A percentile compares a stretch with the other conserved stretches of the same genome.
phyloP scores from a whole-genome alignment of 2,888 invertebrate species.

The Polyommatus iphigenia region DNA sequence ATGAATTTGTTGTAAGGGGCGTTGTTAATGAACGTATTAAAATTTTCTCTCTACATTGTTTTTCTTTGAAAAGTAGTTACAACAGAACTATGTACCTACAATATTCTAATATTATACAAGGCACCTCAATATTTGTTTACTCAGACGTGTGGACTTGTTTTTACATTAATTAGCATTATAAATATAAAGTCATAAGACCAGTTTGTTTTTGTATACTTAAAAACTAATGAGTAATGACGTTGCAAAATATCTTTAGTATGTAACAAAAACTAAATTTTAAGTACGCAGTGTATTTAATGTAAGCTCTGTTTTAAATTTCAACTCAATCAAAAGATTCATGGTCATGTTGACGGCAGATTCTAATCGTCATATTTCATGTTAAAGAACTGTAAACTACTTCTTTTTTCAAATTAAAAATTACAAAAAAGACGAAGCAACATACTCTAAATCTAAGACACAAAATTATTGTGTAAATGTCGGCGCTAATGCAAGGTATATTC shows the following conservation, averaged over 20 bases:
- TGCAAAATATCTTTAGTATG: background rate
- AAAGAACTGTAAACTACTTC: no score
- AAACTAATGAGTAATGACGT: background rate
- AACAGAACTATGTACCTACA: no score
- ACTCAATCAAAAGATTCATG: background rate
- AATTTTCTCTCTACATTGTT: background rate
- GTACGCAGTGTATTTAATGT: background rate
- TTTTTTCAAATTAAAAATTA: no score
- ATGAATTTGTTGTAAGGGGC: conserved; percentile 30
- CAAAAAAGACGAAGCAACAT: no score
- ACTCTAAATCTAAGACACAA: no score
- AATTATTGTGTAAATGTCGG: no score
- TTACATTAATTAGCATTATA: background rate
- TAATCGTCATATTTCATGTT: no score
- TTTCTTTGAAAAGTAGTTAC: background rate
- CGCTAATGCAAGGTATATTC: no score
- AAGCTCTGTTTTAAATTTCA: background rate
- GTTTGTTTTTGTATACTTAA: background rate
- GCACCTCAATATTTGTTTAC: background rate
- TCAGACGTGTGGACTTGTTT: background rate
- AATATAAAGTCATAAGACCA: background rate
- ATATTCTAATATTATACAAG: no score
- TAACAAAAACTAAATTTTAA: background rate
- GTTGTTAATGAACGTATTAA: conserved; percentile 32
- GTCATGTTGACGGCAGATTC: background rate